Percentiles rank a stretch among this genome's conserved stretches.
Conservation (phyloP, 1,140 invertebrate species). For the Zaprionus gabonicus region DNA sequence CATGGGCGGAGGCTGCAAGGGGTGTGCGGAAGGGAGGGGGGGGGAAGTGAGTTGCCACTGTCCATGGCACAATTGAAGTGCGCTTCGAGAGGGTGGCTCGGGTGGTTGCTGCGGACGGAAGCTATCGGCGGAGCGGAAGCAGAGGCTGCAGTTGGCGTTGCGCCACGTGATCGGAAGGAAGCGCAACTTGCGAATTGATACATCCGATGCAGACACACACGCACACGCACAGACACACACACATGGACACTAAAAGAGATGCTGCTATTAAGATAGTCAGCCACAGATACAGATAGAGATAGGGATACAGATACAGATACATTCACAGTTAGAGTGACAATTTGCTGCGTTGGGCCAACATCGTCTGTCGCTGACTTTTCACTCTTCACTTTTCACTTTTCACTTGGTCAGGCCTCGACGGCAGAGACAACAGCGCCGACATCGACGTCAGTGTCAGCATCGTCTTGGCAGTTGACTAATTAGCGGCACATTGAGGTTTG, state of each 20-base stretch:
- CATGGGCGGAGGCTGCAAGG: background rate
- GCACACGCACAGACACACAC: slow-evolving; percentile 1
- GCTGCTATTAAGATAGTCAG: slow-evolving; percentile 1
- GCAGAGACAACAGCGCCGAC: too few species aligned
- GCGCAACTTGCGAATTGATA: slow-evolving; percentile 81
- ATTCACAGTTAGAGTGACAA: background rate
- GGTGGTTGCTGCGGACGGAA: slow-evolving; percentile 64
- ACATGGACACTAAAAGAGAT: background rate
- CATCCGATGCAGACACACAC: slow-evolving; percentile 70
- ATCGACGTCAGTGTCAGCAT: background rate
- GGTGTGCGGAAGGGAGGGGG: background rate
- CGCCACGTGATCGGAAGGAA: slow-evolving; percentile 82
- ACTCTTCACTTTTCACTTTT: slow-evolving; percentile 44
- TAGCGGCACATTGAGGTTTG: slow-evolving; percentile 37
- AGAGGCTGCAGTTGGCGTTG: slow-evolving; percentile 74
- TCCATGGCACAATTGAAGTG: slow-evolving; percentile 45
- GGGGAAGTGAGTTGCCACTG: slow-evolving; percentile 12
- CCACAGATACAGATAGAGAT: background rate
- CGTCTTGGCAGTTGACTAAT: slow-evolving; percentile 2
- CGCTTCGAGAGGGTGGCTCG: slow-evolving; percentile 7
- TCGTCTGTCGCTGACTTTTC: slow-evolving; percentile 66
- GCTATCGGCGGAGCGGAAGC: slow-evolving; percentile 78
- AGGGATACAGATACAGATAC: background rate
- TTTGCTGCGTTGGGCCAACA: slow-evolving; percentile 30
- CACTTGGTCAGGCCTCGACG: slow-evolving; percentile 7